A percentile compares a stretch with the other conserved stretches of the same genome.
These are phyloP conservation scores for Meloidogyne exigua DNA, from an alignment of 1,140 invertebrate species.

Conservation along the genomic window DNA sequence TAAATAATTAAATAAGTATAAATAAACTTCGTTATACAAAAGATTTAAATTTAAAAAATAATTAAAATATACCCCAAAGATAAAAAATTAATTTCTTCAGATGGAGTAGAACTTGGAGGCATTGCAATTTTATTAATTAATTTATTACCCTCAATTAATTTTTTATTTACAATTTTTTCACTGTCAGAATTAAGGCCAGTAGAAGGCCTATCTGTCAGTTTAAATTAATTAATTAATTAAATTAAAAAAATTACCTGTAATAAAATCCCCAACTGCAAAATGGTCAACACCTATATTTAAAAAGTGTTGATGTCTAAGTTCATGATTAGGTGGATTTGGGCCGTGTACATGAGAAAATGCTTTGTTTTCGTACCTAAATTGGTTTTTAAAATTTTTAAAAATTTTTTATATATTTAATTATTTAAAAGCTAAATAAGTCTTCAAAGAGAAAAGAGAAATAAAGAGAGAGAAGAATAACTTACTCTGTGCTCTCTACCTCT, in stretches of 20 bases:
- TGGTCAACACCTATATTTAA: neutral
- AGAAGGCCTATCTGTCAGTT: neutral
- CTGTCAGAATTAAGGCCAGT: neutral
- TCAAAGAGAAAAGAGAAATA: too few species aligned
- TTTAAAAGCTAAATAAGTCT: too few species aligned
- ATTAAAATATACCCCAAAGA: too few species aligned
- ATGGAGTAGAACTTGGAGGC: too few species aligned
- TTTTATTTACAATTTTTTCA: neutral
- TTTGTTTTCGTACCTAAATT: neutral
- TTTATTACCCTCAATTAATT: neutral
- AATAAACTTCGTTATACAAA: too few species aligned
- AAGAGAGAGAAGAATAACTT: too few species aligned
- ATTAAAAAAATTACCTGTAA: neutral
- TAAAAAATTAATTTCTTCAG: too few species aligned
- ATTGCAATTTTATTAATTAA: too few species aligned
- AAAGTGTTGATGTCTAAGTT: neutral
- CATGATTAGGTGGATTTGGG: neutral
- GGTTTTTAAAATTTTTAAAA: neutral
- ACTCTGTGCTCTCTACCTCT: too few species aligned
- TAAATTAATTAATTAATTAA: neutral
- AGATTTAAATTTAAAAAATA: too few species aligned
- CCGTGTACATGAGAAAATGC: neutral
- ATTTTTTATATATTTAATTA: too few species aligned
- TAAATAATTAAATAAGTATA: too few species aligned
- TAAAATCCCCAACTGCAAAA: neutral